Percentiles rank a stretch among this genome's conserved stretches.
These are phyloP conservation scores for Eupeodes latifasciatus DNA, from an alignment of 2,888 invertebrate genomes.

Conservation along the genomic window DNA sequence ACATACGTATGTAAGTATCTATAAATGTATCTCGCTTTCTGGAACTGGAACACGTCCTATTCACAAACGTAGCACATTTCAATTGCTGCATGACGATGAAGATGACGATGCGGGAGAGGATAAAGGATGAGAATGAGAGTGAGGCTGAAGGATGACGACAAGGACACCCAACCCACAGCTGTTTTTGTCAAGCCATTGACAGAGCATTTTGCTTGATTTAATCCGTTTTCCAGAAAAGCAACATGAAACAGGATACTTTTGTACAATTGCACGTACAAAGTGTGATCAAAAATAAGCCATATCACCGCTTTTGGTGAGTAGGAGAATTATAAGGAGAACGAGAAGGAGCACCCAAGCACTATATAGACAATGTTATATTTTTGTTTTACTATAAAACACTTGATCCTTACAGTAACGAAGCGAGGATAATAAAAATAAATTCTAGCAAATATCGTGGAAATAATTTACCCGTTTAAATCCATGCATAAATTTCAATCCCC, in stretches of 20 bases:
- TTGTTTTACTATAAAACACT: conserved; percentile 30
- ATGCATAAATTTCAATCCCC: conserved; percentile 59
- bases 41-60: conserved; percentile 35
- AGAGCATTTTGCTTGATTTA: conserved; percentile 50
- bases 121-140: too few relatives aligned
- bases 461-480: conserved; percentile 55
- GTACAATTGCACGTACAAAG: conserved; percentile 41
- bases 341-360: background rate
- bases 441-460: conserved; percentile 38
- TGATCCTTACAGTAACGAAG: conserved; percentile 39
- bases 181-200: conserved; percentile 39
- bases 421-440: conserved; percentile 39
- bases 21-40: conserved; percentile 15
- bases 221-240: conserved; percentile 41
- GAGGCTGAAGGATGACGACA: background rate
- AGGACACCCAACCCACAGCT: conserved; percentile 34
- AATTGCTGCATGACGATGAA: conserved; percentile 32
- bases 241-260: conserved; percentile 37
- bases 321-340: background rate
- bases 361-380: conserved; percentile 28
- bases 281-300: conserved; percentile 52
- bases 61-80: conserved; percentile 37
- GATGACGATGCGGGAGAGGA: background rate
- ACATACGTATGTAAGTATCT: background rate
- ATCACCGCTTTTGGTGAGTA: conserved; percentile 2